Evolutionary conservation across 2,888 invertebrate genomes (phyloP).

Genomic region (Nemotelus pantherinus): DNA sequence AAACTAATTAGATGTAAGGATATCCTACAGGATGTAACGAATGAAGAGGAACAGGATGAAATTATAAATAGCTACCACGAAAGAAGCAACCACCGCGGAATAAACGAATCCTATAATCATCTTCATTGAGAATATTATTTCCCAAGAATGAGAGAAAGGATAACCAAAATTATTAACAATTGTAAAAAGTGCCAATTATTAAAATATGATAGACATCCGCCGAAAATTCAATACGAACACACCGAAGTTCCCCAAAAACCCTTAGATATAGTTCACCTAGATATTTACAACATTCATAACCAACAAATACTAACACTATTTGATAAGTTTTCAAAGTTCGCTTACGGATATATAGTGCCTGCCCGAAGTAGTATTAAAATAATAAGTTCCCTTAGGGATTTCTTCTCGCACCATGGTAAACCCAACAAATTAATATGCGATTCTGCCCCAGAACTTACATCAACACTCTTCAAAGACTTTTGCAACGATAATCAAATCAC

Average conservation of each 20-base stretch:
- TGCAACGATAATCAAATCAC: slow-evolving; percentile 46
- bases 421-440: slow-evolving; percentile 32
- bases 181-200: slow-evolving; percentile 32
- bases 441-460: slow-evolving; percentile 45
- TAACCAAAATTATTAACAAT: slow-evolving; percentile 43
- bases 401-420: slow-evolving; percentile 25
- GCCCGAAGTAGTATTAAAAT: slow-evolving; percentile 14
- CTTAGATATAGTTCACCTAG: slow-evolving; percentile 41
- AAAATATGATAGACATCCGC: slow-evolving; percentile 48
- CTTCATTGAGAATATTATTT: slow-evolving; percentile 42
- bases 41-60: slow-evolving; percentile 44
- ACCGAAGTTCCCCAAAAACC: slow-evolving; percentile 42
- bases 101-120: slow-evolving; percentile 38
- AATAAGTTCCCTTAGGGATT: slow-evolving; percentile 24
- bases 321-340: slow-evolving; percentile 42
- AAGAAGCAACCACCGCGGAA: slow-evolving; percentile 37
- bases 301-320: slow-evolving; percentile 37
- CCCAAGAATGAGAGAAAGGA: slow-evolving; percentile 29
- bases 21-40: slow-evolving; percentile 19
- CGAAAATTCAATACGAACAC: slow-evolving; percentile 36
- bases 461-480: slow-evolving; percentile 45
- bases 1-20: slow-evolving; percentile 21
- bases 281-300: no score
- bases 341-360: slow-evolving; percentile 6
- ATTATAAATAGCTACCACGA: slow-evolving; percentile 43